Conservation (phyloP, 2,113 vertebrate species). For the Amazona vittata region DNA sequence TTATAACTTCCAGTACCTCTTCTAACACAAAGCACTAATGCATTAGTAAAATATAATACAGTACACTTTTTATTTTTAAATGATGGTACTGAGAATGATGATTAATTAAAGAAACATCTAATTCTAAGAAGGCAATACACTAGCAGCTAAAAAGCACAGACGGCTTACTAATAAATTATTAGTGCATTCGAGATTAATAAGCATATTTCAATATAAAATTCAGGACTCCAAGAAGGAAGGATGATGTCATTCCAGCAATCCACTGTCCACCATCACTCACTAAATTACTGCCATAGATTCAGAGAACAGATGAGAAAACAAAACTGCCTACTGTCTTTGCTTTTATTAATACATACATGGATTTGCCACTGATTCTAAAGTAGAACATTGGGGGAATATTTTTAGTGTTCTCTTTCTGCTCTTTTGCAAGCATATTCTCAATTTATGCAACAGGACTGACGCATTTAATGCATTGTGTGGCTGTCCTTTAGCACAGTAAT, state of each 20-base stretch:
- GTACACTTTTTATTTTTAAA: slow-evolving; percentile 7
- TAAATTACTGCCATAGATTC: neutral
- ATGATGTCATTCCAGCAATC: neutral
- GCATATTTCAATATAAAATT: neutral
- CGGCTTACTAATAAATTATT: slow-evolving; percentile 3
- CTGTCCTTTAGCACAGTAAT: neutral
- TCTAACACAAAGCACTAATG: neutral
- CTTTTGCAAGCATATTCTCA: neutral
- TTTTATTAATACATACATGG: neutral
- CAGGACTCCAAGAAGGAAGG: neutral
- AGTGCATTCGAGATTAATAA: neutral
- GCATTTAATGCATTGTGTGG: neutral
- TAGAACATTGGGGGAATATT: neutral
- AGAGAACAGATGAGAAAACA: neutral
- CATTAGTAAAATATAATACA: slow-evolving; percentile 37
- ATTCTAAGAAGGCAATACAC: neutral
- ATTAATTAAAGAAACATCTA: slow-evolving; percentile 11
- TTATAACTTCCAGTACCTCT: slow-evolving; percentile 5
- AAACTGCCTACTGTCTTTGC: neutral
- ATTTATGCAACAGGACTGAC: neutral
- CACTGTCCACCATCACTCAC: neutral
- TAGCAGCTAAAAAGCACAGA: neutral
- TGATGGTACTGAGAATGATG: neutral
- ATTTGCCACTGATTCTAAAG: neutral
- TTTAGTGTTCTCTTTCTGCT: neutral